phyloP scores from a whole-genome alignment of 2,113 vertebrate species.

The Limanda limanda region DNA sequence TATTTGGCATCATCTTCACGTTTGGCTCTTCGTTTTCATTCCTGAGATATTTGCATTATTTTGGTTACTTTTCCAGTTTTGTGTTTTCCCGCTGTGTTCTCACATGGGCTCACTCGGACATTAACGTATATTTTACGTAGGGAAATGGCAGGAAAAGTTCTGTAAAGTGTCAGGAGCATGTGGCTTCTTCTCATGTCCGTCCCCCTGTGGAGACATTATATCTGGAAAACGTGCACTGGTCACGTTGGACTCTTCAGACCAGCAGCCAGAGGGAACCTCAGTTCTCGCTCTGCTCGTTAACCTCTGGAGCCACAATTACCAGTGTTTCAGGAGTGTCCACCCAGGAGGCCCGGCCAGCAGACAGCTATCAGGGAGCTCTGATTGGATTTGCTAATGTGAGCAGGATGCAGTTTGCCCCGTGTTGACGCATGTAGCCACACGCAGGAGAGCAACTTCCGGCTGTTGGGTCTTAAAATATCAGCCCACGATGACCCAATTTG shows the following conservation, averaged over 20 bases:
- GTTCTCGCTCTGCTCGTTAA: slow-evolving; percentile 52
- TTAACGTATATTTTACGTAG: not conserved
- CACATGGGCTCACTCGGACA: not conserved
- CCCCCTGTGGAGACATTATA: not conserved
- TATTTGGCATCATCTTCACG: no score
- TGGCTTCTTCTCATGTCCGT: not conserved
- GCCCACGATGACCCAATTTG: slow-evolving; percentile 54
- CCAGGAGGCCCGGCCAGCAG: slow-evolving; percentile 43
- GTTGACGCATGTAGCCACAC: slow-evolving; percentile 41
- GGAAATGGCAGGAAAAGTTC: not conserved
- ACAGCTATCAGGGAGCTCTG: slow-evolving; percentile 36
- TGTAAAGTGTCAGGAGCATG: not conserved
- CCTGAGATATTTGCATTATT: no score
- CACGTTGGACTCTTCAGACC: not conserved
- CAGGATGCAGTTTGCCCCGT: slow-evolving; percentile 9
- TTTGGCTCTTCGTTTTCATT: no score
- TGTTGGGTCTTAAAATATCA: slow-evolving; percentile 57
- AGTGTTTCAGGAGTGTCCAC: slow-evolving; percentile 27
- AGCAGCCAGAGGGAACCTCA: not conserved
- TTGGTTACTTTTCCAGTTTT: no score
- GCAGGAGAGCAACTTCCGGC: slow-evolving; percentile 48
- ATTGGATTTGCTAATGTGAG: slow-evolving; percentile 58
- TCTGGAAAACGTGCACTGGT: no score
- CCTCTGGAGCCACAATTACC: slow-evolving; percentile 39
- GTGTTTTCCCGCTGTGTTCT: no score